A percentile compares a stretch with the other conserved stretches of the same genome.
Conservation (phyloP, 1,140 invertebrate species). For the Tetramorium alpestre region DNA sequence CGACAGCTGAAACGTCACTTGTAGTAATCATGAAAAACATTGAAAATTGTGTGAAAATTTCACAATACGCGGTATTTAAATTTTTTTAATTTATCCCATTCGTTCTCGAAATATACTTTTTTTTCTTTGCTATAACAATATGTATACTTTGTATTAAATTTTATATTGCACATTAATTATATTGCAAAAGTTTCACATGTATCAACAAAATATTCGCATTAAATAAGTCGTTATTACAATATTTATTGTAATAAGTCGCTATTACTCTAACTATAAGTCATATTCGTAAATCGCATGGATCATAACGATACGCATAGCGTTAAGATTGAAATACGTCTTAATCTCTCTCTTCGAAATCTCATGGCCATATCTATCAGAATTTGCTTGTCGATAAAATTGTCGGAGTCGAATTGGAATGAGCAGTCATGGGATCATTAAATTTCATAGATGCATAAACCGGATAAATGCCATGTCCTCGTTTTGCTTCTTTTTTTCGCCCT, state of each 20-base stretch:
- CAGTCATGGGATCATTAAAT: constrained; percentile 29
- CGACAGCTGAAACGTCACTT: neutral
- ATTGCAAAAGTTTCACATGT: neutral
- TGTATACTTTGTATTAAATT: neutral
- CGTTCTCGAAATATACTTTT: neutral
- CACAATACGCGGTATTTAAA: neutral
- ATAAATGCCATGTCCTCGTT: neutral
- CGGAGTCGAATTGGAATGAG: neutral
- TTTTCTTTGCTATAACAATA: neutral
- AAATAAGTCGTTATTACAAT: too few relatives aligned
- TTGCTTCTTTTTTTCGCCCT: neutral
- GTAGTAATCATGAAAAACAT: neutral
- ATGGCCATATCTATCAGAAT: neutral
- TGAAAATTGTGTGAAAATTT: neutral
- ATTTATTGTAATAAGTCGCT: too few relatives aligned
- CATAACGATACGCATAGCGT: neutral
- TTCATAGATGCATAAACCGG: constrained; percentile 16
- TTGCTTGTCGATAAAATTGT: constrained; percentile 27
- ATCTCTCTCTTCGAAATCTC: neutral
- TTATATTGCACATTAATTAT: neutral
- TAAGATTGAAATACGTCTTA: neutral
- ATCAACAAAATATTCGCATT: neutral
- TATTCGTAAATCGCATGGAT: neutral
- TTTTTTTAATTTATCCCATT: neutral
- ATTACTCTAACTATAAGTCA: neutral